Base-by-base conservation (phyloP, 2,888 invertebrate genomes). In the Calliphora vomitoria region DNA sequence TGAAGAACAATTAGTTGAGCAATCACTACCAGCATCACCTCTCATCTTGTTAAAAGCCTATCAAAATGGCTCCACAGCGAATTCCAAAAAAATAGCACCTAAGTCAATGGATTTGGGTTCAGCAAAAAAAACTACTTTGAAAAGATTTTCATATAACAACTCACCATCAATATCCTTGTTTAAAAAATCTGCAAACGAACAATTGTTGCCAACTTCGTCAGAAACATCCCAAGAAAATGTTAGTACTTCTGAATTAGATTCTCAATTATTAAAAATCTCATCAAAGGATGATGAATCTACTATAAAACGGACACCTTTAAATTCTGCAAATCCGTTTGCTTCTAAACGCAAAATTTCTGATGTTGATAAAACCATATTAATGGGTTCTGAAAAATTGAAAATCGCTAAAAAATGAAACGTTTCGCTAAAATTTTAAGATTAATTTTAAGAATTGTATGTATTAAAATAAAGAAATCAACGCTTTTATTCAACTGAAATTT, bases 61-160 rank as follows among this genome's bases (percentile, higher is more conserved):
- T 58, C 92, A 92, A 62, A 88, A 88, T 11, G 79, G 68, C 0
- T 69, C 71, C 15, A 81, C 88, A 4, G 41, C 89, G 0, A 88
- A 89, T 3, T 80, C 85, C 0, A 89, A 89, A 4, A 91, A 90
- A 50, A 47, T 92, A 20, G 92, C 91, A 0, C 92, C 92, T 4
- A 93, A 93, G 89, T 88, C 92, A 3, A 93, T 94, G 90, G 91
- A 92, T 55, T 85, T 93, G 8, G 92, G 91, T 76, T 90, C 90
- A 10, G 88, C 91, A 6, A 94, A 92, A 83, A 92, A 95, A 35
- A 95, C 95, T 88, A 94, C 95, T 0, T 95, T 95, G 76, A 95
- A 94, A 88, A 95, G 95, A 82, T 94, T 94, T 87, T 94, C 94
- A 89, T 91, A 0, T 62, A 92, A 71, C 8, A 82, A 83, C 15